phyloP scores from a whole-genome alignment of 2,888 invertebrate genomes.

The Spisula subtruncata region DNA sequence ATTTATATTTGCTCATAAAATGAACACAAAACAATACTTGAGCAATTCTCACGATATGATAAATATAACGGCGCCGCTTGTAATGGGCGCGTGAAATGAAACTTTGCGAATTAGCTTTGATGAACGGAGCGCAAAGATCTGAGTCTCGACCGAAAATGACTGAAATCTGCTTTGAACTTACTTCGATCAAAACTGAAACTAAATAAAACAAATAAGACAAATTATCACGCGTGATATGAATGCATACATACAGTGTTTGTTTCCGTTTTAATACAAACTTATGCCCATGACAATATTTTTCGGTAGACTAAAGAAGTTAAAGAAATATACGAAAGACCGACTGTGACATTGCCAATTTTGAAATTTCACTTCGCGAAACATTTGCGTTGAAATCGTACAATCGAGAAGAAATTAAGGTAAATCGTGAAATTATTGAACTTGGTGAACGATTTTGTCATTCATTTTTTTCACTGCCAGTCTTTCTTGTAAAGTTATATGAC shows the following conservation, averaged over 20 bases:
- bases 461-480: no score
- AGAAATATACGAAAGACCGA: no score
- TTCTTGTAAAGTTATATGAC: no score
- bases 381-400: no score
- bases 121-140: conserved; percentile 21
- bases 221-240: background rate
- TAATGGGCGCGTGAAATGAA: conserved; percentile 34
- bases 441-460: no score
- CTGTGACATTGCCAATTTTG: no score
- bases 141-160: conserved; percentile 3
- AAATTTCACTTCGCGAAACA: no score
- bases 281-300: no score
- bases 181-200: background rate
- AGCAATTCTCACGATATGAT: conserved; percentile 35
- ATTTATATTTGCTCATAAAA: conserved; percentile 37
- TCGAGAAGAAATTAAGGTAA: no score
- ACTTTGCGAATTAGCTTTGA: conserved; percentile 30
- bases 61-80: conserved; percentile 34
- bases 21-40: conserved; percentile 33
- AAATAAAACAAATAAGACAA: background rate
- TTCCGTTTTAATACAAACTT: no score
- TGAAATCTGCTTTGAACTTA: conserved; percentile 3
- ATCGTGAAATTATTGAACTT: no score
- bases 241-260: background rate
- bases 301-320: no score